phyloP scores from a whole-genome alignment of 2,888 invertebrate species.

The Biston stratarius region DNA sequence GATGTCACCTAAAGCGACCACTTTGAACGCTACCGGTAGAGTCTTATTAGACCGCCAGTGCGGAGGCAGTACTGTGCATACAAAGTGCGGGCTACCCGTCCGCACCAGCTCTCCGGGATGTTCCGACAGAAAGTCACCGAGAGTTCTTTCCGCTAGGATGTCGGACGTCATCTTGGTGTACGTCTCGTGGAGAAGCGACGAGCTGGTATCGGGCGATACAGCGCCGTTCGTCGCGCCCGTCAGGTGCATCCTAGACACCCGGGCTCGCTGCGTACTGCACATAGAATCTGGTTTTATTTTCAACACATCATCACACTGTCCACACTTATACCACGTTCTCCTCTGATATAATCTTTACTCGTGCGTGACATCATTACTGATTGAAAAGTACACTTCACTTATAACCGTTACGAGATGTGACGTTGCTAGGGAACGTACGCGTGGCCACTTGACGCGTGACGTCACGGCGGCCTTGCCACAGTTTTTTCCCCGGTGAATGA shows the following conservation, averaged over 20 bases:
- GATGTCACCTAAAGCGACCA: constrained; percentile 97
- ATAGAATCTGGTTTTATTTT: constrained; percentile 66
- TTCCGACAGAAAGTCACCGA: constrained; percentile 95
- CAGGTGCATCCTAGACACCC: constrained; percentile 85
- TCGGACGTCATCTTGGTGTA: constrained; percentile 96
- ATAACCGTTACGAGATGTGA: constrained; percentile 53
- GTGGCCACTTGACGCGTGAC: constrained; percentile 84
- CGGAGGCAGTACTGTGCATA: constrained; percentile 97
- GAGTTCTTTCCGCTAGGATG: constrained; percentile 94
- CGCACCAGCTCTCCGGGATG: constrained; percentile 97
- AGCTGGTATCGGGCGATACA: constrained; percentile 90
- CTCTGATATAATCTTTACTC: constrained; percentile 54
- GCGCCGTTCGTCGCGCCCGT: constrained; percentile 84
- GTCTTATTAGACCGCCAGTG: constrained; percentile 99
- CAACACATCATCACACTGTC: constrained; percentile 67
- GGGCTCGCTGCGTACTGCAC: constrained; percentile 83
- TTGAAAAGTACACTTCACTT: constrained; percentile 45
- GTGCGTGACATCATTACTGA: constrained; percentile 56
- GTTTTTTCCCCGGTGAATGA: constrained; percentile 88
- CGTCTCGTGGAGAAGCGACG: constrained; percentile 91
- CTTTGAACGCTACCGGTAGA: constrained; percentile 98
- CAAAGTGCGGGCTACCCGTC: constrained; percentile 97
- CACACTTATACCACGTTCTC: constrained; percentile 59
- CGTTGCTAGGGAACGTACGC: constrained; percentile 84
- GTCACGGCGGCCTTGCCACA: constrained; percentile 87